These are phyloP conservation scores for Cyprichromis sp. DNA, from an alignment of 2,113 vertebrate genomes.

Conservation along the genomic window DNA sequence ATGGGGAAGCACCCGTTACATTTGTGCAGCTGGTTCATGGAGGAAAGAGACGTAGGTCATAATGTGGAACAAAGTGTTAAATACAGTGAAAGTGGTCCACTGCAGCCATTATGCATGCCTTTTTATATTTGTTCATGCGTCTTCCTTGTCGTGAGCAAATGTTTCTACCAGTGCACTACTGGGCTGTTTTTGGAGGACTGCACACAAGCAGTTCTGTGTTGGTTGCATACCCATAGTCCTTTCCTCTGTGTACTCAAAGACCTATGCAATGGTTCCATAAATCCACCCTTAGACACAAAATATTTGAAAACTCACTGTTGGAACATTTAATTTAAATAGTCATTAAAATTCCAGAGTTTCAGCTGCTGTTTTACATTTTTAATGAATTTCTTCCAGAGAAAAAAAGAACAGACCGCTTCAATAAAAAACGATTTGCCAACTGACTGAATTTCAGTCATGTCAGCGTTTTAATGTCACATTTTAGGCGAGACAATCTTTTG, in stretches of 20 bases:
- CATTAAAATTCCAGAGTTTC: not conserved
- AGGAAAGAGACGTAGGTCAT: not conserved
- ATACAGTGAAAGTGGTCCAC: not conserved
- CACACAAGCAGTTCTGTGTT: not conserved
- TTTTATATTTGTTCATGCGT: not conserved
- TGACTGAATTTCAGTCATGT: not conserved
- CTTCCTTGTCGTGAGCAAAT: not conserved
- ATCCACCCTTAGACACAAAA: not conserved
- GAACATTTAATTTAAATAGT: not conserved
- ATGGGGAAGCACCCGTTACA: not conserved
- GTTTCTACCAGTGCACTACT: not conserved
- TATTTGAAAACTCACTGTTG: not conserved
- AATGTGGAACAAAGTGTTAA: not conserved
- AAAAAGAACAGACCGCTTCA: not conserved
- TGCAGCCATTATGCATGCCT: not conserved
- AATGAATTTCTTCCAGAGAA: not conserved
- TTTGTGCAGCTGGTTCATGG: not conserved
- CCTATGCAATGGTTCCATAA: not conserved
- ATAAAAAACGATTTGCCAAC: not conserved
- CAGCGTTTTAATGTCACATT: not conserved
- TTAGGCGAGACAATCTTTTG: not conserved
- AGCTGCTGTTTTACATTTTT: not conserved
- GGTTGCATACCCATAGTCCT: not conserved
- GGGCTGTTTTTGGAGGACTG: not conserved
- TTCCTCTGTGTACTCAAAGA: not conserved